Conservation (phyloP, 2,113 vertebrate genomes). For the Podocnemis expansa region DNA sequence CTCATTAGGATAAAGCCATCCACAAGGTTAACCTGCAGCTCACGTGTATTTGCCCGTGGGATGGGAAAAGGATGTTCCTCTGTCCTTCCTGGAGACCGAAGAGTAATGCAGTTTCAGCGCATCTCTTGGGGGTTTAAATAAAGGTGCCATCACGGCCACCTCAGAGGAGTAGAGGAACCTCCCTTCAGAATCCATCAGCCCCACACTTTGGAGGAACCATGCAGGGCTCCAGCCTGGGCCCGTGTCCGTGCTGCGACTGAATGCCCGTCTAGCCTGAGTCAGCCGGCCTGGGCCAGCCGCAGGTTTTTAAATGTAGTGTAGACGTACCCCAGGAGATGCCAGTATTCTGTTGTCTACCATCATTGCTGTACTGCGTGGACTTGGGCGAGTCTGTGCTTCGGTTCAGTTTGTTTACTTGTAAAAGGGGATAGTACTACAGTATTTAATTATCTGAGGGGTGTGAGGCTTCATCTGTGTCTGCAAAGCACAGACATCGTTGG, state of each 20-base stretch:
- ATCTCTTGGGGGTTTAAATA: not conserved
- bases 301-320: not conserved
- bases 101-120: not conserved
- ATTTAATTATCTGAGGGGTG: not conserved
- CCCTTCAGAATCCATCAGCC: not conserved
- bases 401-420: not conserved
- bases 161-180: not conserved
- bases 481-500: fast-evolving
- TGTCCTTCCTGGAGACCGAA: not conserved
- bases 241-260: not conserved
- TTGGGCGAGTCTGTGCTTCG: not conserved
- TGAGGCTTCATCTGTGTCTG: not conserved
- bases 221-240: not conserved
- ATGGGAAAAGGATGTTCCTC: not conserved
- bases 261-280: not conserved
- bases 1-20: not conserved
- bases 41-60: not conserved
- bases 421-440: not conserved
- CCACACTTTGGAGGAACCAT: not conserved
- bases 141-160: not conserved
- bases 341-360: not conserved
- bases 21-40: not conserved
- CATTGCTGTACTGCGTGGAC: too few species aligned
- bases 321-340: not conserved
- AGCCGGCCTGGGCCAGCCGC: too few species aligned